A percentile compares a stretch with the other conserved stretches of the same genome.
Evolutionary conservation across 1,140 invertebrate species (phyloP).

Genomic region (Portunus trituberculatus): DNA sequence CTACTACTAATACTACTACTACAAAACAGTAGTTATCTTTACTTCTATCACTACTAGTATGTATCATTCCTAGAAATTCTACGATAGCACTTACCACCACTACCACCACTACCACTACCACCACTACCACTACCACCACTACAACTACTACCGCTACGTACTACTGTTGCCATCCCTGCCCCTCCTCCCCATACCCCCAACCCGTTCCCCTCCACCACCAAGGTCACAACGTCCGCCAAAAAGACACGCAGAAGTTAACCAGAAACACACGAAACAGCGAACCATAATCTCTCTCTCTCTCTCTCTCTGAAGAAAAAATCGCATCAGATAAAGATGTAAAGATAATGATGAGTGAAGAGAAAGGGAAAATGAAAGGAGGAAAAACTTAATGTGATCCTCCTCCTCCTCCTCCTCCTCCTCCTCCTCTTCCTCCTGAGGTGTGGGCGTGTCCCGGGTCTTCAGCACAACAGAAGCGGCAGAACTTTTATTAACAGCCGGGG

Average conservation of each 20-base stretch:
- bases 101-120: neutral
- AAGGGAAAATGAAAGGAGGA: too few species aligned
- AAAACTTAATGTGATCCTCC: too few species aligned
- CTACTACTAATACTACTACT: neutral
- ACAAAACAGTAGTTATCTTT: neutral
- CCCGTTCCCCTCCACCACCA: neutral
- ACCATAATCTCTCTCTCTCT: neutral
- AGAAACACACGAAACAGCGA: neutral
- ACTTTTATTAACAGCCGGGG: too few species aligned
- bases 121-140: neutral
- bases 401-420: too few species aligned
- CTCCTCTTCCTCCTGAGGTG: too few species aligned
- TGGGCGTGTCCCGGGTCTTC: too few species aligned
- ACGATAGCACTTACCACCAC: neutral
- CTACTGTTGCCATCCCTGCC: neutral
- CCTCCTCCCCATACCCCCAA: neutral
- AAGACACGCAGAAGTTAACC: neutral
- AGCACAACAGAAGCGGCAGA: too few species aligned
- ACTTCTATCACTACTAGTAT: neutral
- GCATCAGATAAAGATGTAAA: too few species aligned
- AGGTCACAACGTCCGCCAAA: neutral
- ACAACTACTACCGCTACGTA: neutral
- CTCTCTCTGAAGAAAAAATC: too few species aligned
- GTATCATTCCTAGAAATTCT: too few species aligned
- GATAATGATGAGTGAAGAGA: too few species aligned